Conservation (phyloP, 2,888 invertebrate species). For the Drosophila hawaiiensis region DNA sequence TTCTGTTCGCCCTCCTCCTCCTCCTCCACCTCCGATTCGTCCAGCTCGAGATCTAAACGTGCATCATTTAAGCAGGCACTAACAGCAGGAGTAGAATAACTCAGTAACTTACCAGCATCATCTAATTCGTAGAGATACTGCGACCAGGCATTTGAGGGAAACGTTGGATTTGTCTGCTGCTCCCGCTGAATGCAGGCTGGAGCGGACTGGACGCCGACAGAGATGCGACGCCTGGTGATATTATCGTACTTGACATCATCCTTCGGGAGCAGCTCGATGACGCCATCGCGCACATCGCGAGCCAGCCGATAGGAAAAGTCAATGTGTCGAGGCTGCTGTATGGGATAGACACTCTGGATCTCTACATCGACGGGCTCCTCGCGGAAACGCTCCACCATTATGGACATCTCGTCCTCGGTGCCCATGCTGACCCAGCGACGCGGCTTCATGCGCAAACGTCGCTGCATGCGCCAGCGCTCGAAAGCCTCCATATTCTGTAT, state of each 20-base stretch:
- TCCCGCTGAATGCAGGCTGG: slow-evolving; percentile 85
- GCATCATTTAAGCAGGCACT: not conserved
- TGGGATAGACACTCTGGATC: slow-evolving; percentile 88
- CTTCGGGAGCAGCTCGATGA: slow-evolving; percentile 88
- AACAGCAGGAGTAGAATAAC: not conserved
- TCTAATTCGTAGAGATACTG: slow-evolving; percentile 87
- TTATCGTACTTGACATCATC: slow-evolving; percentile 86
- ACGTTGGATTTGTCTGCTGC: slow-evolving; percentile 89
- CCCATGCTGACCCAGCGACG: slow-evolving; percentile 88
- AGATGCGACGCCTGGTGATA: slow-evolving; percentile 87
- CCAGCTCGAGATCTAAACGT: slow-evolving; percentile 66
- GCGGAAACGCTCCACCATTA: slow-evolving; percentile 86
- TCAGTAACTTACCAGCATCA: slow-evolving; percentile 69
- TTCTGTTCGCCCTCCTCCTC: slow-evolving; percentile 57
- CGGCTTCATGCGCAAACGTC: slow-evolving; percentile 87
- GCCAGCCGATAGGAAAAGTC: slow-evolving; percentile 87
- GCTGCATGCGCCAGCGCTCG: slow-evolving; percentile 86
- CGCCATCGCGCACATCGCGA: slow-evolving; percentile 89
- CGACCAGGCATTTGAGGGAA: slow-evolving; percentile 89
- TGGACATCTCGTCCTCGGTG: slow-evolving; percentile 88
- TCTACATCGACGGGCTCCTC: slow-evolving; percentile 89
- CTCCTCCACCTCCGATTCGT: slow-evolving; percentile 75
- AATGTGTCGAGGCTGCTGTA: slow-evolving; percentile 84
- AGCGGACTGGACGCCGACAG: slow-evolving; percentile 87
- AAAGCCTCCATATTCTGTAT: slow-evolving; percentile 87